A percentile compares a stretch with the other conserved stretches of the same genome.
Evolutionary conservation across 2,888 invertebrate species (phyloP).

Genomic region (Papilio demoleus): DNA sequence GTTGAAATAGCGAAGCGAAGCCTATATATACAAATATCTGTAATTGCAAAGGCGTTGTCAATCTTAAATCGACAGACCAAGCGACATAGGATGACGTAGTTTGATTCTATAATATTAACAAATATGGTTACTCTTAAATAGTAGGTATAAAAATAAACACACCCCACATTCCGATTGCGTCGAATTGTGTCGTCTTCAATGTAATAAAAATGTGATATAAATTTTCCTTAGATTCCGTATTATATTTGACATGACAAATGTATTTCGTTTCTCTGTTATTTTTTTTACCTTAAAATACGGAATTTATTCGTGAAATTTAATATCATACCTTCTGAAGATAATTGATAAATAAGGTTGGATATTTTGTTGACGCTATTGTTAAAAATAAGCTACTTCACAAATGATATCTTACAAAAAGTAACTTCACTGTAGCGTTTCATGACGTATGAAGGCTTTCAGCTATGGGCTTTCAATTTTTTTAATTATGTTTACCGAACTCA

Average conservation of each 20-base stretch:
- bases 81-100: neutral
- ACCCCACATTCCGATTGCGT: conserved; percentile 8
- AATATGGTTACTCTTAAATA: neutral
- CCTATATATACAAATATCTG: too few relatives aligned
- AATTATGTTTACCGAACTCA: too few relatives aligned
- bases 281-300: neutral
- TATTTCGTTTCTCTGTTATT: conserved; percentile 12
- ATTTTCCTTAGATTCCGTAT: conserved; percentile 25
- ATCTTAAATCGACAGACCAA: too few relatives aligned
- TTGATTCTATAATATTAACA: neutral
- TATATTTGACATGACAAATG: conserved; percentile 30
- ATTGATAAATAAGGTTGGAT: neutral
- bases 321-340: neutral
- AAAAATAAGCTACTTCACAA: too few relatives aligned
- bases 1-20: too few relatives aligned
- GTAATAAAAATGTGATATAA: conserved; percentile 34
- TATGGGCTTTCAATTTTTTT: too few relatives aligned
- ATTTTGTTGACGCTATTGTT: neutral
- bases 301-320: neutral
- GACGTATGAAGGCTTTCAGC: too few relatives aligned
- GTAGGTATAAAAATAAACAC: conserved; percentile 21
- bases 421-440: too few relatives aligned
- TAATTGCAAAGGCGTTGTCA: too few relatives aligned
- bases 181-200: conserved; percentile 24
- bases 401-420: too few relatives aligned